Evolutionary conservation across 2,113 vertebrate genomes (phyloP).

Genomic region (Indicator maculatus): DNA sequence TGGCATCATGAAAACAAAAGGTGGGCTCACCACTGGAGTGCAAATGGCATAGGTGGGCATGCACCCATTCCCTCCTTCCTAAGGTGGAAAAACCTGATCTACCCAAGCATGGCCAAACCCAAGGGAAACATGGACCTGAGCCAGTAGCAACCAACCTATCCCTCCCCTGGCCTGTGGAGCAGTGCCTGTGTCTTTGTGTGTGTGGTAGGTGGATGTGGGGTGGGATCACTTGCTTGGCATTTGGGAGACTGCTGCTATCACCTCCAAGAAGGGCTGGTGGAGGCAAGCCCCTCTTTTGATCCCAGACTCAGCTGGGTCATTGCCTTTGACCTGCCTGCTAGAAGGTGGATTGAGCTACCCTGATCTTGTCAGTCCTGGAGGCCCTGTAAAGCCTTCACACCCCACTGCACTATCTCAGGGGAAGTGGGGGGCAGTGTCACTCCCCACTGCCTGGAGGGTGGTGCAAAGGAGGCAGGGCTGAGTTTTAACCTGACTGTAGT

Average conservation of each 20-base stretch:
- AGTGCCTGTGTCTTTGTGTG: rapidly evolving
- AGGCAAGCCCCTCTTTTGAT: background rate
- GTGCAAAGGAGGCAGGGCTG: background rate
- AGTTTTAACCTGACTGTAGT: background rate
- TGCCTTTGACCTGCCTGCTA: background rate
- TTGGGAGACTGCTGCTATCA: background rate
- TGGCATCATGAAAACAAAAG: rapidly evolving
- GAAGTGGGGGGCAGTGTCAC: rapidly evolving
- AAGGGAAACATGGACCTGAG: background rate
- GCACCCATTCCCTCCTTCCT: background rate
- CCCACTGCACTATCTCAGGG: background rate
- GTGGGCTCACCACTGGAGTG: background rate
- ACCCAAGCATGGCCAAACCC: background rate
- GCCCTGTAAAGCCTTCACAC: background rate
- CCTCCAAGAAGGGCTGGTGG: background rate
- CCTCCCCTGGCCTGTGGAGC: background rate
- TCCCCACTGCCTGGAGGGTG: background rate
- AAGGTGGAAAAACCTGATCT: background rate
- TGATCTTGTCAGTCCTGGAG: background rate
- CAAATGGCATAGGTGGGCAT: rapidly evolving
- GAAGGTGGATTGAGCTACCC: background rate
- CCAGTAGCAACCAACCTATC: rapidly evolving
- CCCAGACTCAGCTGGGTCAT: background rate
- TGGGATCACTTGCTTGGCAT: background rate
- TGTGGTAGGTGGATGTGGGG: background rate